Evolutionary conservation across 2,888 invertebrate species (phyloP), one percentile per base, ranked within the genome.

Genomic region (Cryptus viduatorius): DNA sequence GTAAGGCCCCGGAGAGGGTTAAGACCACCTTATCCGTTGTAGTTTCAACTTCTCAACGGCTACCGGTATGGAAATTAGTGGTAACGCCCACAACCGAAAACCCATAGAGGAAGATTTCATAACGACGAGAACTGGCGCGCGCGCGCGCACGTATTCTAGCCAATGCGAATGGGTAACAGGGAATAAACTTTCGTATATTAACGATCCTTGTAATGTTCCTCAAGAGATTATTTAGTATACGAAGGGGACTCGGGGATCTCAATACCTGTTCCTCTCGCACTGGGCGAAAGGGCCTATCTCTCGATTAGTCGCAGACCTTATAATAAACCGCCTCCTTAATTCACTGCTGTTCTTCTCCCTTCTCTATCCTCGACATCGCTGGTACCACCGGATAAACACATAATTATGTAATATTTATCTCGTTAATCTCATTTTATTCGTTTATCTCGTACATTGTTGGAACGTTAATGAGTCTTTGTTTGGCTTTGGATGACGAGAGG

Each of bases 11-110:
- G 14, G 29, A 24, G 68, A 79, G 81, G 72, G 71, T 75, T 75
- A 71, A 67, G 72, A 81, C 78, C 84, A 48, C 64, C 31, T 73
- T 73, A 44, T 56, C 50, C 59, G 65, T 37, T 42, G 75, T 72
- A 76, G 81, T 84, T 79, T 84, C 82, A 67, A 79, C 69, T 79
- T 84, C 75, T 82, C 84, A 79, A 81, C 84, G 79, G 84, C 84
- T 84, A 84, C 84, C 84, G 84, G 84, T 84, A 84, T 84, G 81
- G 84, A 84, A 84, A 84, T 84, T 84, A 82, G 82, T 84, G 75
- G 84, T 69, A 59, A 84, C 84, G 84, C 84, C 84, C 84, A 84
- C 82, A 82, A 77, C 81, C 81, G 75, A 84, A 84, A 79, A 81
- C 81, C 84, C 79, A 79, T 84, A 81, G 82, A 67, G 71, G 79